Base-by-base conservation (phyloP, 2,797 vertebrate genomes). In the Onychomys torridus region DNA sequence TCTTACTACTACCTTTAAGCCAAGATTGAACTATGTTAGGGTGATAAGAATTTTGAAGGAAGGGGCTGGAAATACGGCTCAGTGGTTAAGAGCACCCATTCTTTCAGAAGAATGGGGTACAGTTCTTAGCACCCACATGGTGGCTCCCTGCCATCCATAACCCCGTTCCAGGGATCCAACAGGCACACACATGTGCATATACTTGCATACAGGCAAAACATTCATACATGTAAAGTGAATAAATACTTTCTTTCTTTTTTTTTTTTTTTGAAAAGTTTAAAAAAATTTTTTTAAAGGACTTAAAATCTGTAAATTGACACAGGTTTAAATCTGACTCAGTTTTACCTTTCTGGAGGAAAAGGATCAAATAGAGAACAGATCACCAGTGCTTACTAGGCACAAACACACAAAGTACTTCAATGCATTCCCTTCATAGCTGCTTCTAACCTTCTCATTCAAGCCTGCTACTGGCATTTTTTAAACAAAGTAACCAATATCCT, bases 261-360 rank as follows among this genome's bases (percentile, higher is more conserved):
- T 77, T 65, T 29, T 43, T 61, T 63, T 43, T 57, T 32, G 49
- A 8, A 83, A 43, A 43, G 40, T 49, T 85, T 49, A 34, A 16
- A 67, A 67, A 67, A 85, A 34, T 19, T 14, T 91, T 91, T 92
- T 93, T 61, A 85, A 55, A 91, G 52, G 71, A 25, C 25, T 79
- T 90, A 90, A 92, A 91, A 85, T 90, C 92, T 93, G 0, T 88
- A 90, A 71, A 49, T 71, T 91, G 82, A 69, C 23, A 57, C 12
- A 34, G 84, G 23, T 67, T 94, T n/a, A 9, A 9, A 9, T 82
- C 67, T 75, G 75, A 83, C 71, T 49, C 37, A 43, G 19, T 37
- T 90, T 78, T 76, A 79, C 61, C 40, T 43, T 73, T 92, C 83
- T 46, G 14, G 5, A 57, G 61, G 49, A 23, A 43, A 73, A 81